phyloP scores from a whole-genome alignment of 2,888 invertebrate species.

The Sminthurinus aureus region DNA sequence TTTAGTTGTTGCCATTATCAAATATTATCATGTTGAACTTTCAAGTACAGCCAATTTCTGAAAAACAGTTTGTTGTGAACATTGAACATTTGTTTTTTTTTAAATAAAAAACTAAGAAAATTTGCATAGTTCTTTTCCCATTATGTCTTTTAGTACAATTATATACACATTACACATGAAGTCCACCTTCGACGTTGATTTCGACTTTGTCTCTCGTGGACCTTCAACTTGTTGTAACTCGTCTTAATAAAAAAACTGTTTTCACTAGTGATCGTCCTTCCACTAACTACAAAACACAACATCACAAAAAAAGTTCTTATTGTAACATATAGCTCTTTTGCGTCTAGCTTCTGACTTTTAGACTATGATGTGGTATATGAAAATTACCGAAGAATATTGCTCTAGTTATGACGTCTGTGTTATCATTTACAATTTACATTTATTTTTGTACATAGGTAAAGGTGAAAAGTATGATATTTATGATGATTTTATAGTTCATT shows the following conservation, averaged over 20 bases:
- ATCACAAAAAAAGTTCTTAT: too few species aligned
- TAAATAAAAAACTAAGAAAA: not conserved
- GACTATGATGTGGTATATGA: too few species aligned
- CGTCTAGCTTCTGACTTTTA: too few species aligned
- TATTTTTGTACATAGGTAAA: too few species aligned
- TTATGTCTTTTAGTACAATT: not conserved
- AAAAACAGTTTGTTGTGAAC: too few species aligned
- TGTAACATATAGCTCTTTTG: not conserved
- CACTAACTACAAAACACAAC: not conserved
- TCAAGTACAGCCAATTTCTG: too few species aligned
- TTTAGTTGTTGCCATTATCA: too few species aligned
- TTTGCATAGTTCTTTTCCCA: conserved; percentile 3
- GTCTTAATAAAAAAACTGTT: conserved; percentile 34
- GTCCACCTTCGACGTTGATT: not conserved
- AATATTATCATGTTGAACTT: too few species aligned
- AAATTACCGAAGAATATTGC: not conserved
- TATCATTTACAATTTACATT: not conserved
- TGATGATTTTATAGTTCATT: not conserved
- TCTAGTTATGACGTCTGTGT: not conserved
- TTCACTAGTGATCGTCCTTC: conserved; percentile 38
- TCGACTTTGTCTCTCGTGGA: not conserved
- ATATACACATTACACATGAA: too few species aligned
- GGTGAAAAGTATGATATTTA: not conserved
- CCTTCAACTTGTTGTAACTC: conserved; percentile 40
- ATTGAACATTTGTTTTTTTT: not conserved